These are phyloP conservation scores for Tryphoninae sp. DNA, from an alignment of 2,888 invertebrate species.

Conservation along the genomic window DNA sequence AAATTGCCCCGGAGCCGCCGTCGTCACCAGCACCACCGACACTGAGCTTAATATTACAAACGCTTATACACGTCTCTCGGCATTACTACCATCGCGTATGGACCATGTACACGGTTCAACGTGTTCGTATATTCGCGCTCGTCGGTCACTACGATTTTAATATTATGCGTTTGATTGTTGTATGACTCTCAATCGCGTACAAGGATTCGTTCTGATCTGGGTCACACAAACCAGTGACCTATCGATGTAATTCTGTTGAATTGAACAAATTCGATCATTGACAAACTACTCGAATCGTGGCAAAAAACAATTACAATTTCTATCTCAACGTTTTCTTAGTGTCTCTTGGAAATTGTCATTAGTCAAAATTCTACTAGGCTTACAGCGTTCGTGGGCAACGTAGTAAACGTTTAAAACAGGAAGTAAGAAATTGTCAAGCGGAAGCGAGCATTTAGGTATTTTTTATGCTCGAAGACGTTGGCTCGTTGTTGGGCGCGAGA, in stretches of 20 bases:
- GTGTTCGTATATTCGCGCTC: constrained; percentile 20
- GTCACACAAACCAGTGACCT: constrained; percentile 43
- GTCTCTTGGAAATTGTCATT: too few species aligned
- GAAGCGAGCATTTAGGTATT: constrained; percentile 29
- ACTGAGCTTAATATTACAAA: constrained; percentile 64
- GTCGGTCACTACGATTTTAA: constrained; percentile 57
- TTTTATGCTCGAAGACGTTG: background rate
- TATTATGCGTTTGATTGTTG: constrained; percentile 61
- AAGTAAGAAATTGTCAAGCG: constrained; percentile 32
- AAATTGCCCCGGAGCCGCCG: constrained; percentile 71
- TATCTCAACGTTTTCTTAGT: too few species aligned
- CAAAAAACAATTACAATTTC: too few species aligned
- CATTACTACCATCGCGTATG: constrained; percentile 34
- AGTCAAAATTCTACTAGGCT: too few species aligned
- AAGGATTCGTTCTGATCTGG: constrained; percentile 58
- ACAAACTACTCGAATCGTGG: background rate
- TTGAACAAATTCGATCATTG: constrained; percentile 11
- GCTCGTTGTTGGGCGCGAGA: background rate
- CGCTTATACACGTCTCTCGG: constrained; percentile 23
- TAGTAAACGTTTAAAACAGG: constrained; percentile 14
- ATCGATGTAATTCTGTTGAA: constrained; percentile 33
- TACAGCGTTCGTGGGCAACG: background rate
- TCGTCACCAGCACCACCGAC: constrained; percentile 43
- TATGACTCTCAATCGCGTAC: constrained; percentile 57
- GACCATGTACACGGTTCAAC: background rate